Evolutionary conservation across 1,140 invertebrate genomes (phyloP).

Genomic region (Heliconius eleuchia): DNA sequence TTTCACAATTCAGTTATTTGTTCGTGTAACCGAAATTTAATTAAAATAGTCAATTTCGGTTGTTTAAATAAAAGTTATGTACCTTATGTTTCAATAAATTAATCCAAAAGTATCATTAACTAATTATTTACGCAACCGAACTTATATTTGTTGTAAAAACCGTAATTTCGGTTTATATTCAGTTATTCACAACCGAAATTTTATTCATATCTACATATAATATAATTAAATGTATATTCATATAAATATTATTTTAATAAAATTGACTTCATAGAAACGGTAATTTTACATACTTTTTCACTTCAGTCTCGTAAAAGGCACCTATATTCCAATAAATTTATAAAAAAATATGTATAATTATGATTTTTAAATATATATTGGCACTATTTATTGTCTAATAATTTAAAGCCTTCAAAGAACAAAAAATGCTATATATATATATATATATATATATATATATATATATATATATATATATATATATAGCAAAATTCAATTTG

Average conservation of each 20-base stretch:
- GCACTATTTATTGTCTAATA: conserved; percentile 50
- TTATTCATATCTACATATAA: background rate
- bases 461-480: background rate
- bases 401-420: background rate
- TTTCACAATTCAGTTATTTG: too few species aligned
- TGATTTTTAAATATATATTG: conserved; percentile 43
- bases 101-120: background rate
- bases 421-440: background rate
- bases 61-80: background rate
- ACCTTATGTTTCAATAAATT: background rate
- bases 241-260: conserved; percentile 20
- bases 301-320: conserved; percentile 72
- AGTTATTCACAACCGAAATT: background rate
- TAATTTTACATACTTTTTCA: conserved; percentile 28
- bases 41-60: background rate
- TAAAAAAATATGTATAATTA: conserved; percentile 53
- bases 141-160: background rate
- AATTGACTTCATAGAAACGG: conserved; percentile 25
- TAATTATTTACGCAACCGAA: background rate
- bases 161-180: background rate
- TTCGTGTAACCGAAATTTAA: too few species aligned
- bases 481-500: background rate
- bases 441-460: too few species aligned
- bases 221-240: conserved; percentile 17
- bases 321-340: conserved; percentile 48